Evolutionary conservation across 2,113 vertebrate species (phyloP), one percentile per base, ranked within the genome.

Genomic region (Bambusicola thoracicus): DNA sequence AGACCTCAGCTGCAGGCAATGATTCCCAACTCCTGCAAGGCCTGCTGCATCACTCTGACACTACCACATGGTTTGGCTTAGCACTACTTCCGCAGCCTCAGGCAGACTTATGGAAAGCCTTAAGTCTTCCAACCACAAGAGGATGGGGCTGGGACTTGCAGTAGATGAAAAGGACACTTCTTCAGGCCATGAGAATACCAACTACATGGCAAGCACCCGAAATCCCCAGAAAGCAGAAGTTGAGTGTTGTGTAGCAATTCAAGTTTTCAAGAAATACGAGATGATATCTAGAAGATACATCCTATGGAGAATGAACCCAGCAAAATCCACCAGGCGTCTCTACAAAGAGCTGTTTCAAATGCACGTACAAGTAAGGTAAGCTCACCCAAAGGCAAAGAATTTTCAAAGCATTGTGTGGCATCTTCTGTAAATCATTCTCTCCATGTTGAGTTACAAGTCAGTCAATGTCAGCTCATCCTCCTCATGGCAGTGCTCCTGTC

Each of bases 251-350:
- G 13, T 10, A 84, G 41, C 1, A 1, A 21, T 46, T 55, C 24
- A 63, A 20, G 44, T 83, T 61, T 84, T n/a, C 32, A 46, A 86
- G 16, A 86, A 75, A 83, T 43, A 48, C 10, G n/a, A 30, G 69
- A 81, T 40, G 1, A 2, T 70, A 36, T 6, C 21, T 38, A 11
- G 34, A 46, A 77, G 81, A 81, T 2, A 70, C 87, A 84, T 22
- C 67, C 41, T 1, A 2, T 0, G 16, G 27, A 49, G 14, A 82
- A 70, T 0, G 0, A 49, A 46, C 21, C 18, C 43, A 8, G 1
- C 11, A 61, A 67, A 81, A 70, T 15, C 72, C 66, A 68, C 19
- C 19, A 13, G 7, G 29, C 8, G 62, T 74, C 24, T 10, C 8
- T n/a, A 38, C 0, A 1, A 81, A 83, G 17, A 13, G 6, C 2